Evolutionary conservation across 2,888 invertebrate species (phyloP).

Genomic region (Criorhina ranunculi): DNA sequence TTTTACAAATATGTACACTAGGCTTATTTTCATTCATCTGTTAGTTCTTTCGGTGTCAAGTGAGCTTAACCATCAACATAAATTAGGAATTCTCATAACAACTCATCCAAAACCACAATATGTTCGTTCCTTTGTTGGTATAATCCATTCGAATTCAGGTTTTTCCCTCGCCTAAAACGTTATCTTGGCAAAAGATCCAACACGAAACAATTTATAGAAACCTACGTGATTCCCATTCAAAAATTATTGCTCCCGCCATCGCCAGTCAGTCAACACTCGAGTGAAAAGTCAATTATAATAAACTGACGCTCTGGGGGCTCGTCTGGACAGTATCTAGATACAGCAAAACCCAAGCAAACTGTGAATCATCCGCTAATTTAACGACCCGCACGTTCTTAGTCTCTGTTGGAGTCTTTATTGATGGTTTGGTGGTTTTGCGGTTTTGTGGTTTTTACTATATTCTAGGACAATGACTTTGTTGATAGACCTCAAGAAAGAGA

Average conservation of each 20-base stretch:
- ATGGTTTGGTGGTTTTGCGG: slow-evolving; percentile 22
- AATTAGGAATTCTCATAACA: too few relatives aligned
- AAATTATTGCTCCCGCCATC: background rate
- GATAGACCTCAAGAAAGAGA: background rate
- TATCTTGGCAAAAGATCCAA: slow-evolving; percentile 1
- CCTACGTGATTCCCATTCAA: slow-evolving; percentile 28
- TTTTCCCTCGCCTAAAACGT: background rate
- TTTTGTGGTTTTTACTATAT: background rate
- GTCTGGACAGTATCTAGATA: slow-evolving; percentile 9
- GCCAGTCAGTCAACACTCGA: slow-evolving; percentile 2
- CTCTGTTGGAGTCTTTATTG: slow-evolving; percentile 27
- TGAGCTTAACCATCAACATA: too few relatives aligned
- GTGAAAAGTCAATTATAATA: slow-evolving; percentile 5
- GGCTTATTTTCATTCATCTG: too few relatives aligned
- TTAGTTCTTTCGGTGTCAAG: too few relatives aligned
- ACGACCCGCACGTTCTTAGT: background rate
- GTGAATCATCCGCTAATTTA: slow-evolving; percentile 13
- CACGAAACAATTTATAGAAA: background rate
- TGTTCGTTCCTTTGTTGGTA: background rate
- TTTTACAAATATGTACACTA: too few relatives aligned
- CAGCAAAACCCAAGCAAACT: slow-evolving; percentile 7
- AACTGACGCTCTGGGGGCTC: slow-evolving; percentile 20
- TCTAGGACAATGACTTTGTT: background rate
- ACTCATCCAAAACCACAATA: background rate
- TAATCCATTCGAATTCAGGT: background rate